Conservation (phyloP, 1,140 invertebrate genomes). For the Orchestia grillus region DNA sequence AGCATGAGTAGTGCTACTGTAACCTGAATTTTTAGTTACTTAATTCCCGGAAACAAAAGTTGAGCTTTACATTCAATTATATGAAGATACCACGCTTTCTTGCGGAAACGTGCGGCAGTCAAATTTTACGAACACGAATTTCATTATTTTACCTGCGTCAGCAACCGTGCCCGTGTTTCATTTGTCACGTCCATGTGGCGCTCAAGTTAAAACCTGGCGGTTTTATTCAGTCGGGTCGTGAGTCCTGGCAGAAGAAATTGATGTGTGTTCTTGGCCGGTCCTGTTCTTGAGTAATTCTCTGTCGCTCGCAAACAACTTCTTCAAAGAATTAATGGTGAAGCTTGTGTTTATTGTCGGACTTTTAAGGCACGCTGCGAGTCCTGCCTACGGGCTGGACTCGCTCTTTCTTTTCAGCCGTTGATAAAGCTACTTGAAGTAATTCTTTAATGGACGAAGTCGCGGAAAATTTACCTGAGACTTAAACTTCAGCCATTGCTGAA, state of each 20-base stretch:
- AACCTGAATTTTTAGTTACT: not conserved
- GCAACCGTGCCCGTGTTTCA: not conserved
- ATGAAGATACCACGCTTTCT: not conserved
- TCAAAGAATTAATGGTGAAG: slow-evolving; percentile 38
- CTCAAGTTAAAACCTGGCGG: not conserved
- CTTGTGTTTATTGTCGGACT: slow-evolving; percentile 23
- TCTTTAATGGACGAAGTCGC: not conserved
- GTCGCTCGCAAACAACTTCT: slow-evolving; percentile 51
- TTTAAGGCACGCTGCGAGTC: slow-evolving; percentile 6
- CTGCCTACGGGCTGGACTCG: not conserved
- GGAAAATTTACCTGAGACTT: not conserved
- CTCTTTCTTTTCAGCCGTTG: not conserved
- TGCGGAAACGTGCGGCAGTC: not conserved
- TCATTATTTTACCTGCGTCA: not conserved
- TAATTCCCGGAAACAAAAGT: not conserved
- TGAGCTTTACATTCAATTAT: not conserved
- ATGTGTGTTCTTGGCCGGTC: not conserved
- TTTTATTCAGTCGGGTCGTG: slow-evolving; percentile 23
- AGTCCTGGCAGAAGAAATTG: slow-evolving; percentile 23
- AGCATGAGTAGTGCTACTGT: not conserved
- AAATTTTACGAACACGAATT: not conserved
- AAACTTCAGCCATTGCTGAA: not conserved
- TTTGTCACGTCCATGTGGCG: not conserved
- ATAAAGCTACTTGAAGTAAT: not conserved
- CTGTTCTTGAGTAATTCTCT: not conserved